A percentile compares a stretch with the other conserved stretches of the same genome.
Evolutionary conservation across 2,113 vertebrate genomes (phyloP).

Genomic region (Entelurus aequoreus): DNA sequence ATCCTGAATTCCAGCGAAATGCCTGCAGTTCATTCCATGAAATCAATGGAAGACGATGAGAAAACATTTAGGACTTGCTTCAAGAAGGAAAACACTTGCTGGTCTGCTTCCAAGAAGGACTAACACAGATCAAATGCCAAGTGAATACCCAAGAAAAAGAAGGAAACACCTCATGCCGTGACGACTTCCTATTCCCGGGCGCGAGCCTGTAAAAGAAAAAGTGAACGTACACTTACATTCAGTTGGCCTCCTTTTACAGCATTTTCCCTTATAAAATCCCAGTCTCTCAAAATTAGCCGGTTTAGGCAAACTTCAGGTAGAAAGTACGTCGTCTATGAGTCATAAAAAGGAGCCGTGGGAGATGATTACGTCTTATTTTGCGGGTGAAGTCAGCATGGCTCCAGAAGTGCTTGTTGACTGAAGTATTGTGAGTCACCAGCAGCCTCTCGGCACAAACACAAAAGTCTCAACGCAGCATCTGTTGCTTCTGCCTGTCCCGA

Average conservation of each 20-base stretch:
- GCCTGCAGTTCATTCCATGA: conserved; percentile 30
- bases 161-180: too few relatives aligned
- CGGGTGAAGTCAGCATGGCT: conserved; percentile 14
- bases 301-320: neutral
- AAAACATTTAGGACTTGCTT: conserved; percentile 40
- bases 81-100: conserved; percentile 42
- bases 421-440: conserved; percentile 36
- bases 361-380: conserved; percentile 27
- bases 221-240: neutral
- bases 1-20: conserved; percentile 27
- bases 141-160: too few relatives aligned
- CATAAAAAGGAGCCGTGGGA: conserved; percentile 15
- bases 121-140: conserved; percentile 42
- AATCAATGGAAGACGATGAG: conserved; percentile 47
- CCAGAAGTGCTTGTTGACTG: conserved; percentile 31
- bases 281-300: neutral
- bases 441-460: conserved; percentile 26
- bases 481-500: conserved; percentile 13
- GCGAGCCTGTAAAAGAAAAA: too few relatives aligned
- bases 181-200: too few relatives aligned
- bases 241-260: neutral
- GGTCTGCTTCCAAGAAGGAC: conserved; percentile 36
- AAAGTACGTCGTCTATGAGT: conserved; percentile 18
- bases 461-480: conserved; percentile 19
- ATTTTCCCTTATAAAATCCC: neutral